A percentile compares a stretch with the other conserved stretches of the same genome.
phyloP scores from a whole-genome alignment of 2,888 invertebrate genomes.

The Hypsopygia costalis region DNA sequence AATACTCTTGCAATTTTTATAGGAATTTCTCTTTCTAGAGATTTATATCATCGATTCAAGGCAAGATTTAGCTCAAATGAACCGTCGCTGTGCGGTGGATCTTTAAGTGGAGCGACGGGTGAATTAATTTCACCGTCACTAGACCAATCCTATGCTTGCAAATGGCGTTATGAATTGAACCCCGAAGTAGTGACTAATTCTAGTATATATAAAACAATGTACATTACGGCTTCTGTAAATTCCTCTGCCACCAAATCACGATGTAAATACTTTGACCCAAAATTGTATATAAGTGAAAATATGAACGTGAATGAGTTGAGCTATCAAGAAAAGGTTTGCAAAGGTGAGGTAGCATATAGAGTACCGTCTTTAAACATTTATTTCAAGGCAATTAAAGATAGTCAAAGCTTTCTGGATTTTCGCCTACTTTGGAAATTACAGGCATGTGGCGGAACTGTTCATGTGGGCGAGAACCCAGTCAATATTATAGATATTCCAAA shows the following conservation, averaged over 20 bases:
- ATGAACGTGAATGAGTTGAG: not conserved
- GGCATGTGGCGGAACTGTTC: constrained; percentile 84
- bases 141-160: constrained; percentile 46
- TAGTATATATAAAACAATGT: constrained; percentile 40
- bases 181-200: constrained; percentile 9
- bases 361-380: constrained; percentile 45
- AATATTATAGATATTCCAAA: constrained; percentile 58
- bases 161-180: constrained; percentile 48
- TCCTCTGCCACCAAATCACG: constrained; percentile 32
- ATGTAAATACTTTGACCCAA: constrained; percentile 46
- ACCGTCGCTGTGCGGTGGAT: constrained; percentile 61
- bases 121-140: constrained; percentile 44
- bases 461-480: constrained; percentile 32
- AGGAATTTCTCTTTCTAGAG: constrained; percentile 47
- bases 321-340: constrained; percentile 20
- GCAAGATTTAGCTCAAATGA: constrained; percentile 84
- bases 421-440: constrained; percentile 51
- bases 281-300: constrained; percentile 30
- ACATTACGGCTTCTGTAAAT: constrained; percentile 39
- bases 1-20: constrained; percentile 83
- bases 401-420: constrained; percentile 52
- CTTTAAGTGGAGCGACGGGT: constrained; percentile 39
- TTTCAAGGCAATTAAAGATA: constrained; percentile 40
- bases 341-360: constrained; percentile 33
- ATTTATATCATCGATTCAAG: constrained; percentile 84